Evolutionary conservation across 2,888 invertebrate species (phyloP).

Genomic region (Exephanes ischioxanthus): DNA sequence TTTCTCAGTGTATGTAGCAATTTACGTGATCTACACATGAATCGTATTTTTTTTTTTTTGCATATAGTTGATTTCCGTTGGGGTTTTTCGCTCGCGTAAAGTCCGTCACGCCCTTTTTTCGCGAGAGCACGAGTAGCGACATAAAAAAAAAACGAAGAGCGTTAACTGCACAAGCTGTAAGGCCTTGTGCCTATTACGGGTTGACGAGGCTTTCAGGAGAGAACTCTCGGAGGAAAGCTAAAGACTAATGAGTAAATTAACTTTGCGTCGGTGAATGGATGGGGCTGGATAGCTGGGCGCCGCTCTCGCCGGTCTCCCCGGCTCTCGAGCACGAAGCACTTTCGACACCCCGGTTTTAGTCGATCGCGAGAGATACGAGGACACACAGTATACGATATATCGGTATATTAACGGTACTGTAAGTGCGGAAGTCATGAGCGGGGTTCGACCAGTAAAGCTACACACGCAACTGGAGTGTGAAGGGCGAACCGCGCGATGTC

Average conservation of each 20-base stretch:
- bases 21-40: background rate
- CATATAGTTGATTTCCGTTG: constrained; percentile 7
- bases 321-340: constrained; percentile 52
- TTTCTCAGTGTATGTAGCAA: background rate
- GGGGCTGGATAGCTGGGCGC: constrained; percentile 1
- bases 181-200: constrained; percentile 4
- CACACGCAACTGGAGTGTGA: constrained; percentile 7
- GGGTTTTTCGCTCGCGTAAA: background rate
- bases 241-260: constrained; percentile 75
- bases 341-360: constrained; percentile 51
- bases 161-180: constrained; percentile 6
- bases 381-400: constrained; percentile 23
- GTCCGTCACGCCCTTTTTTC: constrained; percentile 21
- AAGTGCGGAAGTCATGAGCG: background rate
- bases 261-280: constrained; percentile 66
- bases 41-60: background rate
- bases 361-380: constrained; percentile 27
- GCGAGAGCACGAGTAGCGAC: background rate
- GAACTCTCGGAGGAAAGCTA: constrained; percentile 61
- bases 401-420: background rate
- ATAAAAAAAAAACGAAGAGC: background rate
- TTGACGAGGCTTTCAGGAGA: constrained; percentile 68
- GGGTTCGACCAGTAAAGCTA: constrained; percentile 9
- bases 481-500: constrained; percentile 20
- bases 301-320: constrained; percentile 55